A percentile compares a stretch with the other conserved stretches of the same genome.
These are phyloP conservation scores for Cremastinae sp. DNA, from an alignment of 2,888 invertebrate genomes.

Conservation along the genomic window DNA sequence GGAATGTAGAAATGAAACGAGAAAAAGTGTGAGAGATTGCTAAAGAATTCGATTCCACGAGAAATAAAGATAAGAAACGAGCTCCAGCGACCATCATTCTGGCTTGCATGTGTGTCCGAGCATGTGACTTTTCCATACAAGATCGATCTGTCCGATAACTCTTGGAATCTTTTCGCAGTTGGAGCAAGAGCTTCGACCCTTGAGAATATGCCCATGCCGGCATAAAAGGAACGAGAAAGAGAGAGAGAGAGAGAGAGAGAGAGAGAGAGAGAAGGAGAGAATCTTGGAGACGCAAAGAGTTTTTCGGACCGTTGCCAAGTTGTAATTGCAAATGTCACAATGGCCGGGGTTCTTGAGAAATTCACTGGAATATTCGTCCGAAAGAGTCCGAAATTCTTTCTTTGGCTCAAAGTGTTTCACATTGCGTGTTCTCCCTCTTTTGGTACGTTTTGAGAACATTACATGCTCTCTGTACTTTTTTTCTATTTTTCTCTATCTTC, in stretches of 20 bases:
- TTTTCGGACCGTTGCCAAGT: conserved; percentile 59
- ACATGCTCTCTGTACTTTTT: not conserved
- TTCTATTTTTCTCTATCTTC: conserved; percentile 10
- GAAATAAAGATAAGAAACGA: conserved; percentile 18
- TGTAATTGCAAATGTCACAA: conserved; percentile 67
- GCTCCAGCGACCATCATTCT: conserved; percentile 26
- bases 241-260: conserved; percentile 30
- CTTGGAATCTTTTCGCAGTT: conserved; percentile 34
- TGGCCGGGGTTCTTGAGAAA: conserved; percentile 56
- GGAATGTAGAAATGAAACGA: not conserved
- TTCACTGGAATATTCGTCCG: conserved; percentile 41
- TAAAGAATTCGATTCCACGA: conserved; percentile 26
- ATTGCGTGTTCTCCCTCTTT: conserved; percentile 28
- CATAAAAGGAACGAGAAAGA: conserved; percentile 7
- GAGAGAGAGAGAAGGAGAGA: conserved; percentile 28
- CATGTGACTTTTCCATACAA: conserved; percentile 41
- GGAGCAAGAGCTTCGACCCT: conserved; percentile 44
- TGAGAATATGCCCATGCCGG: conserved; percentile 34
- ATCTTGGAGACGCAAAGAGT: conserved; percentile 30
- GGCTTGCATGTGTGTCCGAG: not conserved
- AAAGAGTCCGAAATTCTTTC: conserved; percentile 46
- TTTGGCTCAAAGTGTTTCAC: conserved; percentile 40
- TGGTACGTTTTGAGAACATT: not conserved
- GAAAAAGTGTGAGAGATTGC: conserved; percentile 16
- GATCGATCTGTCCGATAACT: conserved; percentile 54